Evolutionary conservation across 2,888 invertebrate species (phyloP).

Genomic region (Dryobotodes eremita): DNA sequence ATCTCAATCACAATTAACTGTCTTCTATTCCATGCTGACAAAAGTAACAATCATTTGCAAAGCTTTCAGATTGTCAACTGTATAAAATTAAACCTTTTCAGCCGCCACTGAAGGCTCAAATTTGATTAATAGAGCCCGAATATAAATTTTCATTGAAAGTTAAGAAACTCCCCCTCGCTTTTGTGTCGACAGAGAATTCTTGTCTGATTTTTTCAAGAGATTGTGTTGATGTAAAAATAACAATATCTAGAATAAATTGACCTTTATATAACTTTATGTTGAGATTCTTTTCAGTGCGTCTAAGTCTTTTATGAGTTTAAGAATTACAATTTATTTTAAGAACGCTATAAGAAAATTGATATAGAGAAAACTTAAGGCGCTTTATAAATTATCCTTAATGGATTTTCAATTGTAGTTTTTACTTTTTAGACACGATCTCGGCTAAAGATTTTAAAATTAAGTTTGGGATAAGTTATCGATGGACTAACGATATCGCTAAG

Average conservation of each 20-base stretch:
- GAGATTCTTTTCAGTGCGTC: background rate
- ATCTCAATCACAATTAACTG: constrained; percentile 74
- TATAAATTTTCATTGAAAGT: constrained; percentile 58
- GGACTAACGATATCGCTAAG: background rate
- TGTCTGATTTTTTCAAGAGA: constrained; percentile 50
- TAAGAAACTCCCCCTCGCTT: constrained; percentile 60
- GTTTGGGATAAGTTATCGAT: background rate
- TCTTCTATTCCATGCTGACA: constrained; percentile 72
- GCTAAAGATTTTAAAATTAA: background rate
- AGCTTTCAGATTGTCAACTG: constrained; percentile 47
- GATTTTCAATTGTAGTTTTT: constrained; percentile 8
- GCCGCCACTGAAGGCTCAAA: constrained; percentile 56
- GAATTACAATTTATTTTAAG: constrained; percentile 16
- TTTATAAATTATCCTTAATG: constrained; percentile 5
- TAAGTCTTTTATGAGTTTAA: background rate
- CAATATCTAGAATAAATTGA: constrained; percentile 36
- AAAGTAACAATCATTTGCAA: constrained; percentile 73
- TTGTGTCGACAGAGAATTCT: constrained; percentile 55
- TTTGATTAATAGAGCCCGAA: constrained; percentile 60
- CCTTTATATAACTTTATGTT: constrained; percentile 23
- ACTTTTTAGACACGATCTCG: background rate
- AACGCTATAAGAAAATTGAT: background rate
- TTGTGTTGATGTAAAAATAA: constrained; percentile 49
- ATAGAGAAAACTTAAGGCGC: background rate
- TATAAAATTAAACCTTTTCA: constrained; percentile 65